phyloP scores from a whole-genome alignment of 2,113 vertebrate species.

The Limanda limanda region DNA sequence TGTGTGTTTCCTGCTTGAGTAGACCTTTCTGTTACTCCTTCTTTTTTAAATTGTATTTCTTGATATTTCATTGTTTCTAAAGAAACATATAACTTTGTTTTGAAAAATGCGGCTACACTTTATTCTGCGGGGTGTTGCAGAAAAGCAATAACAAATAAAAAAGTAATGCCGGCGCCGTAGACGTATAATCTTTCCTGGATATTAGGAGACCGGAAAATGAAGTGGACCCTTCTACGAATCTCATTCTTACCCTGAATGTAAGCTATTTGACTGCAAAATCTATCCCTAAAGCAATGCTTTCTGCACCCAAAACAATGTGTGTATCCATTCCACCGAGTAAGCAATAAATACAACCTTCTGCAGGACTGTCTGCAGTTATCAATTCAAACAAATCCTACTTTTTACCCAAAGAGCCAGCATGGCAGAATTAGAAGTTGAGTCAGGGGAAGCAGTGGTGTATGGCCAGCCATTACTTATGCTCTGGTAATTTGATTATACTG shows the following conservation, averaged over 20 bases:
- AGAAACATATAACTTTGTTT: constrained; percentile 16
- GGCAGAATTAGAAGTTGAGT: constrained; percentile 67
- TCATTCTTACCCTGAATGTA: constrained; percentile 22
- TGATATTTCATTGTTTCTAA: neutral
- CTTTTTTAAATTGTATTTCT: neutral
- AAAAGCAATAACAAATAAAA: constrained; percentile 24
- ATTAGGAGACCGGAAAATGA: constrained; percentile 30
- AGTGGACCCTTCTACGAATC: constrained; percentile 16
- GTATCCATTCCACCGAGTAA: constrained; percentile 27
- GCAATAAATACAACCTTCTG: constrained; percentile 36
- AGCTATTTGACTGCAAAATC: constrained; percentile 22
- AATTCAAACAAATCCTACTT: constrained; percentile 54
- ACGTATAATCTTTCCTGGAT: constrained; percentile 15
- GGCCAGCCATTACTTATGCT: constrained; percentile 72
- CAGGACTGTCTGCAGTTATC: constrained; percentile 56
- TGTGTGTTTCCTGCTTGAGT: neutral
- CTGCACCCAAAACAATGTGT: constrained; percentile 47
- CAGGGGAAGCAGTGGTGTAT: constrained; percentile 55
- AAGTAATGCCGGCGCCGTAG: neutral
- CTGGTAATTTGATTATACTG: constrained; percentile 76
- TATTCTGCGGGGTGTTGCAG: constrained; percentile 4
- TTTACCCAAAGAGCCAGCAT: constrained; percentile 45
- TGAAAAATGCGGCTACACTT: neutral
- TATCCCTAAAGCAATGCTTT: constrained; percentile 9
- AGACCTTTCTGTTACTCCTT: neutral